Percentiles rank a stretch among this genome's conserved stretches.
These are phyloP conservation scores for Cotesia vestalis DNA, from an alignment of 1,140 invertebrate species.

Conservation along the genomic window DNA sequence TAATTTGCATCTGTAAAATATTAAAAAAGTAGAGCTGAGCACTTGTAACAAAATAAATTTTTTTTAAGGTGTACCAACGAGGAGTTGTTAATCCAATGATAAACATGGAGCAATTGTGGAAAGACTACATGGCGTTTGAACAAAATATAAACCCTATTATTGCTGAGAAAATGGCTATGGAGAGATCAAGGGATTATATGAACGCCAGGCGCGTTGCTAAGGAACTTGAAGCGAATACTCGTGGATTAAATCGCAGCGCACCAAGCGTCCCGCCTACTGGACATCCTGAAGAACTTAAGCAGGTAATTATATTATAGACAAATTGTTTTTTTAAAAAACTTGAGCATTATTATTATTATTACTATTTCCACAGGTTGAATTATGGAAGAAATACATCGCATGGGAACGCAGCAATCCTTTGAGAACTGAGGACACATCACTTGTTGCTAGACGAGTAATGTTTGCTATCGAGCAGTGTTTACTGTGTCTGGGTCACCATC, in stretches of 20 bases:
- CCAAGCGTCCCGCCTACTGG: constrained; percentile 94
- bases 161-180: constrained; percentile 91
- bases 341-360: background rate
- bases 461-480: constrained; percentile 99
- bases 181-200: constrained; percentile 95
- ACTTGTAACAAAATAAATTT: no score
- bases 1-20: background rate
- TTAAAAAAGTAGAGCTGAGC: no score
- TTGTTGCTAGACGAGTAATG: constrained; percentile 94
- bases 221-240: constrained; percentile 93
- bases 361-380: constrained; percentile 77
- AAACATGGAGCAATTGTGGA: constrained; percentile 98
- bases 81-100: constrained; percentile 97
- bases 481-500: constrained; percentile 95
- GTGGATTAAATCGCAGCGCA: constrained; percentile 93
- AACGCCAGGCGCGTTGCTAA: constrained; percentile 96
- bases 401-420: constrained; percentile 98
- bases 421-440: constrained; percentile 91
- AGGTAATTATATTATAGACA: constrained; percentile 68
- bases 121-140: constrained; percentile 95
- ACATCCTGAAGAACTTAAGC: constrained; percentile 90
- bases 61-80: constrained; percentile 85
- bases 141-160: constrained; percentile 97
- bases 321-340: no score
- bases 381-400: constrained; percentile 99